Evolutionary conservation across 2,113 vertebrate species (phyloP).

Genomic region (Clupea harengus): DNA sequence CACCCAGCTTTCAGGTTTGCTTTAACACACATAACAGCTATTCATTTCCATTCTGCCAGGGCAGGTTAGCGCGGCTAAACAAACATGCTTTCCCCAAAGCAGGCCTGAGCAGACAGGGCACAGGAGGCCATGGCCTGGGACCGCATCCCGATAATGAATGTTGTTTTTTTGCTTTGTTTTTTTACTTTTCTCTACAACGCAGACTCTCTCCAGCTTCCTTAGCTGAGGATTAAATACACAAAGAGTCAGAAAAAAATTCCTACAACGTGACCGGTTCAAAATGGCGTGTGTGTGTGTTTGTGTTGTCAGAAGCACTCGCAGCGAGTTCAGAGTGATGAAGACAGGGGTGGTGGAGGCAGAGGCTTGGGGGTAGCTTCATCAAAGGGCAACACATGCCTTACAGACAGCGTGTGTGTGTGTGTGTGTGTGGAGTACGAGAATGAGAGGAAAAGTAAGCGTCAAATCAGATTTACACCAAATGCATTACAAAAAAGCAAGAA

Average conservation of each 20-base stretch:
- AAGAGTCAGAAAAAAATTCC: background rate
- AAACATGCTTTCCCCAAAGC: background rate
- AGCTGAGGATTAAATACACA: constrained; percentile 13
- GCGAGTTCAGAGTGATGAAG: background rate
- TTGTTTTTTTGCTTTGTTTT: no score
- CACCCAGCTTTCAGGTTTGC: background rate
- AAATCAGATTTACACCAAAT: background rate
- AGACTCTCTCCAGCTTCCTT: background rate
- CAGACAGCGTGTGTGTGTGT: background rate
- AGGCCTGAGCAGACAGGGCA: background rate
- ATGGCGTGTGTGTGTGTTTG: background rate
- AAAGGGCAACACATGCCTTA: background rate
- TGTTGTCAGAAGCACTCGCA: background rate
- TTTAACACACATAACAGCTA: background rate
- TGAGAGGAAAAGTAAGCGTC: background rate
- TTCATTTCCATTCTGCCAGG: background rate
- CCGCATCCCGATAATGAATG: background rate
- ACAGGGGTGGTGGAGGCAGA: background rate
- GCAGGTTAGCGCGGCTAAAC: background rate
- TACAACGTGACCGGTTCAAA: background rate
- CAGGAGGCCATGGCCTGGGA: background rate
- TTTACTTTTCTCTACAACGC: background rate
- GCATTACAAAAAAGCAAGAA: background rate
- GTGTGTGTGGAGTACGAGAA: background rate
- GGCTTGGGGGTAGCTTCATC: background rate